These are phyloP conservation scores for Prosopocoilus inquinatus DNA, from an alignment of 2,888 invertebrate species.

Conservation along the genomic window DNA sequence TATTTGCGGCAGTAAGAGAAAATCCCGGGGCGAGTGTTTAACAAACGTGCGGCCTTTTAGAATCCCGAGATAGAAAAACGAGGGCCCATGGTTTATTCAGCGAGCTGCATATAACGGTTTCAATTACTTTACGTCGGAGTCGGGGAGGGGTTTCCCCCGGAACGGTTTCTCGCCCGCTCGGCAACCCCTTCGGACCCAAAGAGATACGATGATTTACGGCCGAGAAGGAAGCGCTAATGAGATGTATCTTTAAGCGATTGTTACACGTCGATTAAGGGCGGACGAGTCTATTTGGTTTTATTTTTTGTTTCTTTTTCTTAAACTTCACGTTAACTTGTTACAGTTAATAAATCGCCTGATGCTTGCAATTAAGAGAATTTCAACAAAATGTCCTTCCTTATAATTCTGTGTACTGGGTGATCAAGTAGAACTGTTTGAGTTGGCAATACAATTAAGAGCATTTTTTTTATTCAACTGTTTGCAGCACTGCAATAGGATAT, in stretches of 20 bases:
- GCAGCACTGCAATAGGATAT: too few species aligned
- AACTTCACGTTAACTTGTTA: too few species aligned
- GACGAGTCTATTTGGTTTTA: too few species aligned
- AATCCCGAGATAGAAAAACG: conserved; percentile 33
- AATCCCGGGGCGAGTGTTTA: conserved; percentile 27
- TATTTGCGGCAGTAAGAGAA: conserved; percentile 13
- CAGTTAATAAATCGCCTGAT: too few species aligned
- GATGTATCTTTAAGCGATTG: conserved; percentile 6
- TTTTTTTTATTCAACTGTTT: too few species aligned
- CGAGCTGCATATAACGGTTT: conserved; percentile 39
- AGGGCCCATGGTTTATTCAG: conserved; percentile 45
- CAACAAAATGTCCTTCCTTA: neutral
- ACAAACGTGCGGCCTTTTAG: conserved; percentile 41
- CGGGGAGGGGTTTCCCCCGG: conserved; percentile 6
- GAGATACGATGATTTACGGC: conserved; percentile 8
- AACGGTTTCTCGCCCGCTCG: conserved; percentile 13
- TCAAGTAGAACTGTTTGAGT: too few species aligned
- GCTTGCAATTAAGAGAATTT: too few species aligned
- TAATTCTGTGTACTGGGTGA: too few species aligned
- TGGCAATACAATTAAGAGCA: too few species aligned
- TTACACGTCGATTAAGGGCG: conserved; percentile 34
- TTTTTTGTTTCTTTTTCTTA: too few species aligned
- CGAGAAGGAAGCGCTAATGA: conserved; percentile 2
- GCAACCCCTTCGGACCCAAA: neutral
- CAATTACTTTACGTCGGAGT: conserved; percentile 35